These are phyloP conservation scores for Bicyclus anynana DNA, from an alignment of 1,140 invertebrate genomes.

Conservation along the genomic window DNA sequence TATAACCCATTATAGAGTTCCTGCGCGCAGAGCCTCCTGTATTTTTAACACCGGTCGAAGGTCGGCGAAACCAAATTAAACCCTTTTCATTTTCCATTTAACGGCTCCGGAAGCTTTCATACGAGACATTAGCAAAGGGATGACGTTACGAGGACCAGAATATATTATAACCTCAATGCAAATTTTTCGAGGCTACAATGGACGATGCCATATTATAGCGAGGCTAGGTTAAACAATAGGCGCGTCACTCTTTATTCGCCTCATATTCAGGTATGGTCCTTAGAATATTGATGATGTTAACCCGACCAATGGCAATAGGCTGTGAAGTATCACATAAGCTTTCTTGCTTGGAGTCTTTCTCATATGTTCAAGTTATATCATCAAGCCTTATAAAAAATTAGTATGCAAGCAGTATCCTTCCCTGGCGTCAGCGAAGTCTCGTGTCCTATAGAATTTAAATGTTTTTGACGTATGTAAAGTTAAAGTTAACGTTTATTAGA, in stretches of 20 bases:
- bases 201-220: constrained; percentile 49
- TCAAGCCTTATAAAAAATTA: constrained; percentile 49
- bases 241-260: constrained; percentile 56
- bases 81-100: constrained; percentile 59
- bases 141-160: constrained; percentile 28
- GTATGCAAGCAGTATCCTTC: constrained; percentile 54
- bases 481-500: constrained; percentile 18
- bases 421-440: constrained; percentile 43
- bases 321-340: constrained; percentile 7
- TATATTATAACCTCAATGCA: constrained; percentile 24
- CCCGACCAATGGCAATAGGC: constrained; percentile 27
- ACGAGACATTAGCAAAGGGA: constrained; percentile 10
- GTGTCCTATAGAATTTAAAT: constrained; percentile 53
- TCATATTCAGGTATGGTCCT: constrained; percentile 35
- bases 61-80: constrained; percentile 30
- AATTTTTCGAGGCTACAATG: constrained; percentile 31
- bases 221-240: constrained; percentile 51
- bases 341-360: constrained; percentile 21
- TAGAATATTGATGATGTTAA: constrained; percentile 55
- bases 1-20: constrained; percentile 25
- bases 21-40: constrained; percentile 28
- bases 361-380: constrained; percentile 34
- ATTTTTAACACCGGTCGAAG: constrained; percentile 41
- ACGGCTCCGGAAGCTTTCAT: constrained; percentile 37
- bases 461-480: too few species aligned